Conservation (phyloP, 92 coral and sea anemone genomes). For the Pocillopora grandis region DNA sequence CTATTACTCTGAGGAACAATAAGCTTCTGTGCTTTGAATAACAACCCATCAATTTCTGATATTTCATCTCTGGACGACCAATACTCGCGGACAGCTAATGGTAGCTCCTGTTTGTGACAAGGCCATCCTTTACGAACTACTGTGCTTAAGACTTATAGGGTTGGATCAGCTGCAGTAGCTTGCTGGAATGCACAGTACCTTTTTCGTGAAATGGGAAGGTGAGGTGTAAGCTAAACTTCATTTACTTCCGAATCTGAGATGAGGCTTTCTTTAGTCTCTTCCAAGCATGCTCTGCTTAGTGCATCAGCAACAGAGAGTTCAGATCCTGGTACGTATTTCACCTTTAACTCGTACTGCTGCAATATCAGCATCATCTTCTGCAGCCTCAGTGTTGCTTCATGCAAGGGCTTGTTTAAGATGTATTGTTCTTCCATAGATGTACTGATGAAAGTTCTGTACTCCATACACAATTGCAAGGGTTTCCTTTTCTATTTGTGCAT, state of each 20-base stretch:
- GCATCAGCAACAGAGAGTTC: conserved; percentile 33
- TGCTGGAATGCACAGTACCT: neutral
- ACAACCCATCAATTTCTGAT: conserved; percentile 34
- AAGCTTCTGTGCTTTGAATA: conserved; percentile 43
- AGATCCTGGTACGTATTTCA: conserved; percentile 37
- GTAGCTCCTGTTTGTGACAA: neutral
- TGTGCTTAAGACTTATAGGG: neutral
- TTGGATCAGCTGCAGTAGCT: neutral
- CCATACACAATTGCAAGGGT: conserved; percentile 12
- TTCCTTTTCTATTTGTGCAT: conserved; percentile 26
- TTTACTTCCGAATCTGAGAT: neutral
- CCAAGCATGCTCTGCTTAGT: conserved; percentile 28
- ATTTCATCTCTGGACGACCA: conserved; percentile 39
- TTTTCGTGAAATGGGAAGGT: conserved; percentile 12
- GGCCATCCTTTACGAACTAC: conserved; percentile 12
- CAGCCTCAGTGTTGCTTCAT: conserved; percentile 24
- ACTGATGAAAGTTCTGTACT: conserved; percentile 17
- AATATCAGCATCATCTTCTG: conserved; percentile 29
- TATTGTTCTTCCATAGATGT: conserved; percentile 34
- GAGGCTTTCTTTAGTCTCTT: conserved; percentile 29
- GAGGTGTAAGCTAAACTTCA: neutral
- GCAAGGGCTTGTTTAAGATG: conserved; percentile 27
- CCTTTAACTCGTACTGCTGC: conserved; percentile 20
- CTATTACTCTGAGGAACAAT: conserved; percentile 35
- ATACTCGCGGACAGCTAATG: neutral